Evolutionary conservation across 2,888 invertebrate genomes (phyloP).

Genomic region (Tenthredo notha): DNA sequence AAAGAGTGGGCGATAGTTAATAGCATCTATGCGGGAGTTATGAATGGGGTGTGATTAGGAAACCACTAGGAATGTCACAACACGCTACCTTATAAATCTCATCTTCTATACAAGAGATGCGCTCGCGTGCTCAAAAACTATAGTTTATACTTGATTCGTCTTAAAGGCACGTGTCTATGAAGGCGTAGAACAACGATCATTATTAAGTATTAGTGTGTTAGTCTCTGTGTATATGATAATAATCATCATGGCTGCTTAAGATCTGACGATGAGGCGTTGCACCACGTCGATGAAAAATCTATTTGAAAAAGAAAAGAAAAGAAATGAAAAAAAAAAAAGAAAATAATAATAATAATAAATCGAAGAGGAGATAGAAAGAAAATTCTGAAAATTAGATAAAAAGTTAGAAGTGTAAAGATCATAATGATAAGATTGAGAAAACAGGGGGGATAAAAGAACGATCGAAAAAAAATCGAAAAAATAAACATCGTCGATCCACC

Average conservation of each 20-base stretch:
- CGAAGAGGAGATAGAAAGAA: slow-evolving; percentile 6
- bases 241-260: background rate
- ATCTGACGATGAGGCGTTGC: background rate
- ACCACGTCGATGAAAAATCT: background rate
- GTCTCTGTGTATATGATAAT: background rate
- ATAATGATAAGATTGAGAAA: background rate
- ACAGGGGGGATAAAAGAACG: background rate
- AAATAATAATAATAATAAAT: background rate
- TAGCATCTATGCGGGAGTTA: slow-evolving; percentile 42
- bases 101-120: background rate
- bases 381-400: background rate
- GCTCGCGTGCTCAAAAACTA: slow-evolving; percentile 9
- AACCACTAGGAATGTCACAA: slow-evolving; percentile 49
- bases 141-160: slow-evolving; percentile 10
- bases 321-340: too few relatives aligned
- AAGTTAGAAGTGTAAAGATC: background rate
- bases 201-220: background rate
- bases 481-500: slow-evolving; percentile 41
- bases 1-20: slow-evolving; percentile 41
- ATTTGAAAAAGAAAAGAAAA: background rate
- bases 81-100: slow-evolving; percentile 44
- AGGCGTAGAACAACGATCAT: background rate
- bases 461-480: slow-evolving; percentile 5
- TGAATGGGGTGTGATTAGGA: slow-evolving; percentile 52
- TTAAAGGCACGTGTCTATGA: slow-evolving; percentile 15